Percentiles rank a stretch among this genome's conserved stretches.
These are phyloP conservation scores for Atrichornis clamosus DNA, from an alignment of 2,113 vertebrate species.

Conservation along the genomic window DNA sequence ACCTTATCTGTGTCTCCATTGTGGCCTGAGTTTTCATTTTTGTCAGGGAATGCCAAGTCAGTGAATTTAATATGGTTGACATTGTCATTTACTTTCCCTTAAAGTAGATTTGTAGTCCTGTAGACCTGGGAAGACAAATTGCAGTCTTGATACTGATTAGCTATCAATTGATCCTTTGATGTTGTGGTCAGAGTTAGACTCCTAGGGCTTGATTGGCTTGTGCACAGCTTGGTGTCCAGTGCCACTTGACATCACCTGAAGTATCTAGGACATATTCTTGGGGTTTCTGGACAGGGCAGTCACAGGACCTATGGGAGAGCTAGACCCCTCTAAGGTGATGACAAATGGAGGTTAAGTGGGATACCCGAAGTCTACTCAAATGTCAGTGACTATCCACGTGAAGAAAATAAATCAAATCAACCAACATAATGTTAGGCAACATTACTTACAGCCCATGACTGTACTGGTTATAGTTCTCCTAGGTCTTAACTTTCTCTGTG, in stretches of 20 bases:
- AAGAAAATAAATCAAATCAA: background rate
- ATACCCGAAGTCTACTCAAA: background rate
- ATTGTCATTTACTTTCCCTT: background rate
- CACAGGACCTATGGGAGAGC: background rate
- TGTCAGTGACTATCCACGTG: background rate
- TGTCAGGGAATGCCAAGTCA: background rate
- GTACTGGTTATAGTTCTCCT: background rate
- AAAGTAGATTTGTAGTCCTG: background rate
- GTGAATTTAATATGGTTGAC: background rate
- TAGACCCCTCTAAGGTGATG: background rate
- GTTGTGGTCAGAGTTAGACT: background rate
- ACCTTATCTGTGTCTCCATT: background rate
- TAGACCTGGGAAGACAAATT: background rate
- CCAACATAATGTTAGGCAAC: background rate
- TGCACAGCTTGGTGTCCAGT: background rate
- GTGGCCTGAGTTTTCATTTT: background rate
- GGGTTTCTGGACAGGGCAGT: background rate
- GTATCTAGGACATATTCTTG: background rate
- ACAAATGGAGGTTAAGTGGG: background rate
- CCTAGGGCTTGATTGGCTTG: background rate
- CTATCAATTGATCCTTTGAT: background rate
- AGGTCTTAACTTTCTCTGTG: background rate
- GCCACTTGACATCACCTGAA: background rate
- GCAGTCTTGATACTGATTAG: background rate
- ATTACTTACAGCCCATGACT: background rate